Percentiles rank a stretch among this genome's conserved stretches.
phyloP scores from a whole-genome alignment of 2,797 vertebrate species.

The Kryptopterus vitreolus region DNA sequence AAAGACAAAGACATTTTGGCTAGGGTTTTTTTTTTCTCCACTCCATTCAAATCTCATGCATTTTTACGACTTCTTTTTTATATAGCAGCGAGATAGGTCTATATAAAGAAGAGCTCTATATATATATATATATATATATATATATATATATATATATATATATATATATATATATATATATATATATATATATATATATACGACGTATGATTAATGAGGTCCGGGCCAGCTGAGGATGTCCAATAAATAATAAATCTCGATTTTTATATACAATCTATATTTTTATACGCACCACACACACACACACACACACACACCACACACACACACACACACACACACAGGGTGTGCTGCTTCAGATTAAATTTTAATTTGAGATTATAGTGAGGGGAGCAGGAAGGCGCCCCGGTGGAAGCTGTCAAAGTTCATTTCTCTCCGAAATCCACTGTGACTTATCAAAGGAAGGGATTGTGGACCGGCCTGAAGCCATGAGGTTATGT shows the following conservation, averaged over 20 bases:
- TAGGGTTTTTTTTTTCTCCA: slow-evolving; percentile 33
- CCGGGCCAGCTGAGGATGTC: slow-evolving; percentile 60
- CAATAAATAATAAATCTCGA: slow-evolving; percentile 69
- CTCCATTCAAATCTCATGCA: slow-evolving; percentile 60
- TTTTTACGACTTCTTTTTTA: slow-evolving; percentile 67
- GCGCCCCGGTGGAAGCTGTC: slow-evolving; percentile 32
- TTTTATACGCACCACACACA: slow-evolving; percentile 60
- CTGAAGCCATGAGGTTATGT: slow-evolving; percentile 34
- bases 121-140: no score
- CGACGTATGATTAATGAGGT: slow-evolving; percentile 65
- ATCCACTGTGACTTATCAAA: slow-evolving; percentile 53
- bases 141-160: no score
- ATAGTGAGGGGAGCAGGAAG: slow-evolving; percentile 37
- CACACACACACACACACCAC: slow-evolving; percentile 66
- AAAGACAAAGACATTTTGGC: slow-evolving; percentile 53
- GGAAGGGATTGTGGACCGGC: slow-evolving; percentile 36
- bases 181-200: no score
- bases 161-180: no score
- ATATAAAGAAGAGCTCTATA: slow-evolving; percentile 62
- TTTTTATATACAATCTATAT: slow-evolving; percentile 55
- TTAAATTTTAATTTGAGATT: slow-evolving; percentile 70
- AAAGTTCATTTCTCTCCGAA: slow-evolving; percentile 36
- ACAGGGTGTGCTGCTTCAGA: slow-evolving; percentile 58
- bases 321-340: slow-evolving; percentile 59
- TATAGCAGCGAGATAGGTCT: slow-evolving; percentile 69